Base-by-base conservation (phyloP, 2,113 vertebrate genomes). In the Ancistrus triradiatus region DNA sequence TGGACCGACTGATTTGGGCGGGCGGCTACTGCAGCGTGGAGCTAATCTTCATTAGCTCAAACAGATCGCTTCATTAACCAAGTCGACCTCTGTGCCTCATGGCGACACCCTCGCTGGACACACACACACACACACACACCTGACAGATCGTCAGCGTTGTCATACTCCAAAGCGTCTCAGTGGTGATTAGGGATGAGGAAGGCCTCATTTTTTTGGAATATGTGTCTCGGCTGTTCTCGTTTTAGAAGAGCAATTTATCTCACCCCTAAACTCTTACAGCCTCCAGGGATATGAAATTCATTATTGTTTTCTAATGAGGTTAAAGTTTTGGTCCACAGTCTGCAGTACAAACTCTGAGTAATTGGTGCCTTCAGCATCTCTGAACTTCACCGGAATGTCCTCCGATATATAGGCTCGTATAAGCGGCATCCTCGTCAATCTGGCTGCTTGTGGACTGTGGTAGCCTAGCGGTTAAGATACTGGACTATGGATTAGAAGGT, bases 41-140 rank as follows among this genome's bases (percentile, higher is more conserved):
- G 59, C 60, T 60, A 78, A 82, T 77, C 64, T 76, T 65, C 67
- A 24, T 75, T 65, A 73, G 72, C 70, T 49, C 35, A 31, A 72
- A 74, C 71, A 49, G 67, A 68, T 70, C 64, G 35, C 68, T 70
- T 61, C 70, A 77, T 63, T 70, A 74, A 59, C 63, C 66, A 77
- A 51, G 35, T 51, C 69, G 78, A 84, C 78, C 81, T 68, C 58
- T 73, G 75, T 47, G n/a, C 75, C 65, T 76, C 35, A 13, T 33
- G 17, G 13, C 2, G 17, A 21, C 15, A 19, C 27, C 24, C 42
- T n/a, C 31, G 25, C 40, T 19, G 22, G 3, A 25, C 17, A 51
- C 52, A 55, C 24, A 13, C 35, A 37, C 43, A 24, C 49, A 61
- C 14, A 31, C 27, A 31, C 27, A 24, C 49, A 61, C 14, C 56